phyloP scores from a whole-genome alignment of 2,888 invertebrate species.

The Keiferia lycopersicella region DNA sequence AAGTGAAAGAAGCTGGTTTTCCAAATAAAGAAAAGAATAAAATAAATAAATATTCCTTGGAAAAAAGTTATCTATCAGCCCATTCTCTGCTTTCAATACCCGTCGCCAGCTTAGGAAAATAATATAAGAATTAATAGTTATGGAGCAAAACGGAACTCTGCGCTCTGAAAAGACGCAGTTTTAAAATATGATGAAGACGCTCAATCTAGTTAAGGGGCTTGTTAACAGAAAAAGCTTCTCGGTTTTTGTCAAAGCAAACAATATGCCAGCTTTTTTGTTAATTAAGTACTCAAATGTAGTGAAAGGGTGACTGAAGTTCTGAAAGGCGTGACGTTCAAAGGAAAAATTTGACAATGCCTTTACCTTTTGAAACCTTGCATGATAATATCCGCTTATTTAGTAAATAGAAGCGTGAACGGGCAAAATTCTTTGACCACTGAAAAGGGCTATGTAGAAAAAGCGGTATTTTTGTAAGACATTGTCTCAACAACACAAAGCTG shows the following conservation, averaged over 20 bases:
- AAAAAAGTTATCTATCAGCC: too few species aligned
- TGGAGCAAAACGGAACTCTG: background rate
- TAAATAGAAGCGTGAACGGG: constrained; percentile 29
- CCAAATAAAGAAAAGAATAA: too few species aligned
- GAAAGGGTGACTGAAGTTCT: constrained; percentile 1
- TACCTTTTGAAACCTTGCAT: constrained; percentile 13
- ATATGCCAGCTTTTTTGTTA: constrained; percentile 6
- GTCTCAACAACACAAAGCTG: constrained; percentile 64
- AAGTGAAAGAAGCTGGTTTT: too few species aligned
- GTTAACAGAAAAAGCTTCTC: background rate
- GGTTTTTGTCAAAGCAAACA: constrained; percentile 15
- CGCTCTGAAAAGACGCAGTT: background rate
- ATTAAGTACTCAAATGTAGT: constrained; percentile 3
- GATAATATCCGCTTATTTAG: constrained; percentile 21
- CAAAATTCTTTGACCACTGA: constrained; percentile 53
- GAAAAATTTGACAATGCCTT: constrained; percentile 5
- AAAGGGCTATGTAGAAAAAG: constrained; percentile 48
- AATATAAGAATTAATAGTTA: background rate
- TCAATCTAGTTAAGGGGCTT: constrained; percentile 4
- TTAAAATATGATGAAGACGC: constrained; percentile 14
- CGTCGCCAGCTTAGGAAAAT: too few species aligned
- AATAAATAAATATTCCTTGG: too few species aligned
- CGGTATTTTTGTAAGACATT: constrained; percentile 58
- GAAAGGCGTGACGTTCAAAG: background rate
- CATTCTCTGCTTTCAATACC: too few species aligned